These are phyloP conservation scores for Esox lucius DNA, from an alignment of 2,797 vertebrate genomes.

Conservation along the genomic window DNA sequence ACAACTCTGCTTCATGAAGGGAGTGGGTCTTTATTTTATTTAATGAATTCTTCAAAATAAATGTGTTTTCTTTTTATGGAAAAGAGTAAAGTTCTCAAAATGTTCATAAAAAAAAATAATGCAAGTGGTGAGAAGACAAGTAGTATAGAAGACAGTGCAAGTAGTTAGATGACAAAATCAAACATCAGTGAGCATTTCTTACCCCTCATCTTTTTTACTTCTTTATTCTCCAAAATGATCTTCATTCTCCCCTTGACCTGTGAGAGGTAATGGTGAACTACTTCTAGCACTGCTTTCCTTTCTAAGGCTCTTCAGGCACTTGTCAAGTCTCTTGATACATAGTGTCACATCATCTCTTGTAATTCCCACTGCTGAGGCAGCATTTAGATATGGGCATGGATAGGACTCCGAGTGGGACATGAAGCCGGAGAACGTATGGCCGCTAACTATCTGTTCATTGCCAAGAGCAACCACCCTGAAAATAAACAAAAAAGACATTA, in stretches of 20 bases:
- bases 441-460: slow-evolving; percentile 83
- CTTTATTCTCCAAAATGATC: slow-evolving; percentile 33
- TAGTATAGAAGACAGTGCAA: background rate
- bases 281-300: slow-evolving; percentile 66
- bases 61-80: background rate
- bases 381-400: slow-evolving; percentile 92
- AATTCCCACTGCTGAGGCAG: slow-evolving; percentile 92
- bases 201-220: background rate
- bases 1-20: too few species aligned
- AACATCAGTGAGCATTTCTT: background rate
- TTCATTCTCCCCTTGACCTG: slow-evolving; percentile 25
- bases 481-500: background rate
- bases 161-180: background rate
- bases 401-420: slow-evolving; percentile 91
- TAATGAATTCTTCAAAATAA: background rate
- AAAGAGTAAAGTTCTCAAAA: background rate
- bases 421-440: slow-evolving; percentile 90
- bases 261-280: background rate
- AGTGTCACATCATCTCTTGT: slow-evolving; percentile 84
- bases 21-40: too few species aligned
- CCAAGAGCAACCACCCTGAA: slow-evolving; percentile 88
- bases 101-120: background rate
- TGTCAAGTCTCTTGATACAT: slow-evolving; percentile 91
- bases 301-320: slow-evolving; percentile 83
- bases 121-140: too few species aligned